Conservation (phyloP, 2,113 vertebrate species). For the Pteronura brasiliensis region DNA sequence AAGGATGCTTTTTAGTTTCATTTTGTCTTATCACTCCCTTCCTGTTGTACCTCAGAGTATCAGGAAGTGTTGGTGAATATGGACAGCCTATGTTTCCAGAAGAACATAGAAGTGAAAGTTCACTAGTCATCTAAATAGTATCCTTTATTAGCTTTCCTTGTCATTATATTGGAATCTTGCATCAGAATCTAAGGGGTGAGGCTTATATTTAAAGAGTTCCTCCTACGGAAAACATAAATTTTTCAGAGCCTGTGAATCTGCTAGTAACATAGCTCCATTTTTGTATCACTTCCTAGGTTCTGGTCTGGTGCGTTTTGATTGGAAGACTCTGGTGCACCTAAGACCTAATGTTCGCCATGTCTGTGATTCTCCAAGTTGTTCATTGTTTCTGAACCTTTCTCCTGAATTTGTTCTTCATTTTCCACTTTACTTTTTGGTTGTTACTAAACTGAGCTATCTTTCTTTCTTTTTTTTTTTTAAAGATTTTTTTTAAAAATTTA, state of each 20-base stretch:
- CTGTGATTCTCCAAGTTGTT: neutral
- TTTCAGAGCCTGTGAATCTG: neutral
- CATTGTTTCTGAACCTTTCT: neutral
- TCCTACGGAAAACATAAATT: neutral
- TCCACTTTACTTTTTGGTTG: constrained; percentile 5
- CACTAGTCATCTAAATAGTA: neutral
- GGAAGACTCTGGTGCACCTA: neutral
- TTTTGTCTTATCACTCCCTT: neutral
- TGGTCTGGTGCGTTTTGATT: neutral
- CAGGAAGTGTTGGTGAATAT: neutral
- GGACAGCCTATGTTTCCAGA: neutral
- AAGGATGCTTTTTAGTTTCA: neutral
- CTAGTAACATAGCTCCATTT: neutral
- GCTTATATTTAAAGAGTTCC: neutral
- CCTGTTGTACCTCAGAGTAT: neutral
- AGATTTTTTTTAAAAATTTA: too few relatives aligned
- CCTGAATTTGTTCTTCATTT: neutral
- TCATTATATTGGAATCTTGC: neutral
- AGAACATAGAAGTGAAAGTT: neutral
- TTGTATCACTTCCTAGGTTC: neutral
- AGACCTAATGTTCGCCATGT: neutral
- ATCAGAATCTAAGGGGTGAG: neutral
- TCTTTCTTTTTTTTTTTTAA: too few relatives aligned
- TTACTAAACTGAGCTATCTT: neutral
- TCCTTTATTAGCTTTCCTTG: neutral